Percentiles rank a stretch among this genome's conserved stretches.
Conservation (phyloP, 2,888 invertebrate species). For the Scaptodrosophila latifasciaeformis region DNA sequence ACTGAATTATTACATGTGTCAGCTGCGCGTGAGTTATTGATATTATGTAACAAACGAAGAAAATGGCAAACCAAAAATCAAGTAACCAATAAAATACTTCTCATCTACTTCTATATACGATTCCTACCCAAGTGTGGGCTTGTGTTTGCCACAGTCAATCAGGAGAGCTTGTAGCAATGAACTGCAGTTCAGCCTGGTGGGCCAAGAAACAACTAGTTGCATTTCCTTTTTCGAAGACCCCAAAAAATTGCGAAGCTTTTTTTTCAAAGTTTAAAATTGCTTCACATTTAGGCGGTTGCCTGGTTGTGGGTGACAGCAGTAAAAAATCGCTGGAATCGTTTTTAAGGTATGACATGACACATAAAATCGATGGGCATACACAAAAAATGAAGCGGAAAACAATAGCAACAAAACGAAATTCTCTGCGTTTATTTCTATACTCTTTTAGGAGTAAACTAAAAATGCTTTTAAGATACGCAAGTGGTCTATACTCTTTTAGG, state of each 20-base stretch:
- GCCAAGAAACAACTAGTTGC: slow-evolving; percentile 49
- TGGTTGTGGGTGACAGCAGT: slow-evolving; percentile 7
- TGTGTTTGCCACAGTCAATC: slow-evolving; percentile 12
- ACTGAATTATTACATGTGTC: slow-evolving; percentile 72
- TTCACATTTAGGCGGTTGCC: no score
- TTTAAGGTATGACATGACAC: slow-evolving; percentile 30
- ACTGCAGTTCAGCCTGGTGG: not conserved
- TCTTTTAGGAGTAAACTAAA: no score
- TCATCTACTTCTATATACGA: slow-evolving; percentile 9
- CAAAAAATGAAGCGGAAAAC: not conserved
- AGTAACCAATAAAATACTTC: slow-evolving; percentile 40
- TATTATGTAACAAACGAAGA: slow-evolving; percentile 63
- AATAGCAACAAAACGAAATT: slow-evolving; percentile 21
- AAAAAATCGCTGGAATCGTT: slow-evolving; percentile 36
- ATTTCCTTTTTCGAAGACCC: no score
- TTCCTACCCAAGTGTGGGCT: no score
- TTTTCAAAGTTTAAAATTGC: no score
- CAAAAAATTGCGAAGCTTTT: no score
- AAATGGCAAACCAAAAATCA: slow-evolving; percentile 59
- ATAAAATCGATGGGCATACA: slow-evolving; percentile 43
- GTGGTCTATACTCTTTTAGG: no score
- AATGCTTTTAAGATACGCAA: no score
- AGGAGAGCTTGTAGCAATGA: slow-evolving; percentile 12
- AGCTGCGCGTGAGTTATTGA: slow-evolving; percentile 68
- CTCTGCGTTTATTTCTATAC: no score